phyloP scores from a whole-genome alignment of 2,888 invertebrate genomes.

The Crocallis elinguaria region DNA sequence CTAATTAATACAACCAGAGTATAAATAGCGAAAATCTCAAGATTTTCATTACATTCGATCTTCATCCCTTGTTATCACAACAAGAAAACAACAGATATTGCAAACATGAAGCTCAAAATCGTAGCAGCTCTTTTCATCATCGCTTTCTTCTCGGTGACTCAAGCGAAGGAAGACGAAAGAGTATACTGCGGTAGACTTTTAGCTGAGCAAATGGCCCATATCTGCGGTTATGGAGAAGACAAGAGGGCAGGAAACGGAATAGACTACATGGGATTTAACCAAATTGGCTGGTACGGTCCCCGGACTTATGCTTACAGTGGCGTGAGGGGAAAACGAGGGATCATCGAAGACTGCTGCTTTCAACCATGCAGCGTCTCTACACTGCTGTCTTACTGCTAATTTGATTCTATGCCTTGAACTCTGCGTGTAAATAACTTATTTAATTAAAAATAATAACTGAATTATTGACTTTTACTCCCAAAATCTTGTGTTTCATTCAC shows the following conservation, averaged over 20 bases:
- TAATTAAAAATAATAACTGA: background rate
- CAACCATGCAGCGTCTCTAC: slow-evolving; percentile 12
- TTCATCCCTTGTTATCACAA: slow-evolving; percentile 4
- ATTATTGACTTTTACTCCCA: too few relatives aligned
- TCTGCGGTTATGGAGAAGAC: slow-evolving; percentile 19
- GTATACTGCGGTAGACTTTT: slow-evolving; percentile 28
- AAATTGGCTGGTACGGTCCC: slow-evolving; percentile 20
- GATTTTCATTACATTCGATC: slow-evolving; percentile 19
- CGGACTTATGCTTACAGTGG: slow-evolving; percentile 22
- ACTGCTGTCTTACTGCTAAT: slow-evolving; percentile 25
- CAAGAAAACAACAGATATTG: background rate
- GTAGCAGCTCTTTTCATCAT: slow-evolving; percentile 14
- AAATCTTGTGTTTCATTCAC: too few relatives aligned
- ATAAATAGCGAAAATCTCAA: slow-evolving; percentile 22
- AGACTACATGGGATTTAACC: slow-evolving; percentile 4
- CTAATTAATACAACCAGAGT: slow-evolving; percentile 21
- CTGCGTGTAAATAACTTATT: background rate
- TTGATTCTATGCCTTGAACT: background rate
- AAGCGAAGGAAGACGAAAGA: background rate
- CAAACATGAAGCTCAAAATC: slow-evolving; percentile 27
- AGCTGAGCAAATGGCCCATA: slow-evolving; percentile 21
- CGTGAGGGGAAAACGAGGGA: slow-evolving; percentile 25
- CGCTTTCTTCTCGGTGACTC: background rate
- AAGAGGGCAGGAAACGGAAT: slow-evolving; percentile 22
- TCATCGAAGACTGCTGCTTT: slow-evolving; percentile 30